Base-by-base conservation (phyloP, 2,113 vertebrate genomes). In the Camelus dromedarius region DNA sequence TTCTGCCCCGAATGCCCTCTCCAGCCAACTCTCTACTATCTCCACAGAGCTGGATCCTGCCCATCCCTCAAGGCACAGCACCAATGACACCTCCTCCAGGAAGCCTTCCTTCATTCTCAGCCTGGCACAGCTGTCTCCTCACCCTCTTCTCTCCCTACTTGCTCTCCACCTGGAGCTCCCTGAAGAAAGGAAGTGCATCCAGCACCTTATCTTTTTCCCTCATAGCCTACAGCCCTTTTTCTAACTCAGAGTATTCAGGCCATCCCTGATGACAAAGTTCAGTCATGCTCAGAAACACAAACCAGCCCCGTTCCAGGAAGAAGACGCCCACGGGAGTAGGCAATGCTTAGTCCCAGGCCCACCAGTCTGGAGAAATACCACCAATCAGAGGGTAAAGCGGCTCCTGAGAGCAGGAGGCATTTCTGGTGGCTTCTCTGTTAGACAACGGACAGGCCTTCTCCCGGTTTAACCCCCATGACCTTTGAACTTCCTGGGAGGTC, bases 401-500 rank as follows among this genome's bases (percentile, higher is more conserved):
- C 75, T 70, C 58, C 11, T 0, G 18, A 58, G 46, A 83, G 76
- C 70, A 75, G 77, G 80, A 96, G 22, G 2, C 18, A 30, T 82
- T 96, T 91, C 97, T 93, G 85, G 92, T 92, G 90, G 85, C 89
- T 94, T 85, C 95, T 91, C 95, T 86, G 69, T 87, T 67, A 93
- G 95, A 95, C 91, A 97, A 97, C 96, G 91, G 89, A 66, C 70
- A 97, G 85, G 82, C 70, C 91, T 95, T 96, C 90, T 97, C 97
- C 50, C 8, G 3, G 93, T 96, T 97, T 97, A 97, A 96, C 95
- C 96, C 96, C 66, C 8, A 1, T 86, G 95, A 97, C 96, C 98
- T 97, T 96, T 98, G 98, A 98, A 98, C 98, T 19, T 3, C 73
- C 7, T 13, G 52, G 76, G 98, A 98, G 98, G 98, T 98, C 98